These are phyloP conservation scores for Notocelia uddmanniana DNA, from an alignment of 2,888 invertebrate species.

Conservation along the genomic window DNA sequence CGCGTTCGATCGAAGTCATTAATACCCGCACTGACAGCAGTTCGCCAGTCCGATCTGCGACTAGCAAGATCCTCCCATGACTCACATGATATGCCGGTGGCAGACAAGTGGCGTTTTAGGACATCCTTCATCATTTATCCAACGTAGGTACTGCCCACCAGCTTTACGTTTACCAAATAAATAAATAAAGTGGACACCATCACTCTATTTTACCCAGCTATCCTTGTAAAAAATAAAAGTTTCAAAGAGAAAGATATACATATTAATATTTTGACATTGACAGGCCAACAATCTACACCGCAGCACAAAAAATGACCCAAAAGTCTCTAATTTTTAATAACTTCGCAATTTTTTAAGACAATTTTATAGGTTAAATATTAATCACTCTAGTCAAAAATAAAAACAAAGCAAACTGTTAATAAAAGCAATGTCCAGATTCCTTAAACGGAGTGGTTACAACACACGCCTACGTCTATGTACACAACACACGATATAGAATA, in stretches of 20 bases:
- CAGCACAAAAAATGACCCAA: neutral
- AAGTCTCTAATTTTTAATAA: neutral
- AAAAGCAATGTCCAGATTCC: conserved; percentile 55
- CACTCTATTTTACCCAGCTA: no score
- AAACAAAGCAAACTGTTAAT: conserved; percentile 3
- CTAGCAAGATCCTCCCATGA: no score
- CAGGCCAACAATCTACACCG: neutral
- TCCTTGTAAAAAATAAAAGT: neutral
- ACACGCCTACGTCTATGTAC: conserved; percentile 56
- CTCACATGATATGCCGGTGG: no score
- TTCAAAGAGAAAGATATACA: neutral
- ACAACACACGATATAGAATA: conserved; percentile 69
- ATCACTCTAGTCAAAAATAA: neutral
- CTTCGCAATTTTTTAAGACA: neutral
- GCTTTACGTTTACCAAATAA: no score
- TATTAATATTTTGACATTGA: neutral
- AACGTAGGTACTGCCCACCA: no score
- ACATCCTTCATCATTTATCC: no score
- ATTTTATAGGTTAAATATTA: neutral
- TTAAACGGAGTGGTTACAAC: conserved; percentile 61
- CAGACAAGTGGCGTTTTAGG: no score
- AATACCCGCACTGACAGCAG: no score
- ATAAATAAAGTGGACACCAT: no score
- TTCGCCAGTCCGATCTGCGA: no score
- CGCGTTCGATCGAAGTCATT: no score